phyloP scores from a whole-genome alignment of 2,797 vertebrate genomes.

The Alauda arvensis region DNA sequence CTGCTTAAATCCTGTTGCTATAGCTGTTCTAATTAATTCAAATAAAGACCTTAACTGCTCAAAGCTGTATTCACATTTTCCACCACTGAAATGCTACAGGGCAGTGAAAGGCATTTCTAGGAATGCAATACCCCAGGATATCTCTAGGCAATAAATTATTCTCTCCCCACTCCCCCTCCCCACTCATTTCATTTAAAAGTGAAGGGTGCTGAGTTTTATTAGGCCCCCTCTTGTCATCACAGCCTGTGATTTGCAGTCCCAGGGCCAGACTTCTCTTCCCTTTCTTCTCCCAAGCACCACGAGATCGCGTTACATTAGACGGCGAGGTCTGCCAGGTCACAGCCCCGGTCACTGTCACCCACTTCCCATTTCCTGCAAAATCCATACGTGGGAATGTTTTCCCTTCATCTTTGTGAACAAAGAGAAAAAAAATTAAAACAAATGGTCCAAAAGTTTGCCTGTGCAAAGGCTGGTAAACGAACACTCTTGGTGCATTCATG shows the following conservation, averaged over 20 bases:
- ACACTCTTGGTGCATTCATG: background rate
- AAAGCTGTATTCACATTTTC: slow-evolving; percentile 1
- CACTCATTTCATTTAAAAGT: slow-evolving; percentile 41
- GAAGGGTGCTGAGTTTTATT: slow-evolving; percentile 61
- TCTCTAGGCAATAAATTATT: slow-evolving; percentile 58
- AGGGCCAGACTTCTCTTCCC: slow-evolving; percentile 52
- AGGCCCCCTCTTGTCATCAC: slow-evolving; percentile 67
- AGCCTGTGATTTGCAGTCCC: slow-evolving; percentile 65
- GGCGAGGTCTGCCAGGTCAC: slow-evolving; percentile 56
- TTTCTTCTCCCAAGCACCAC: background rate
- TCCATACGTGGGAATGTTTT: background rate
- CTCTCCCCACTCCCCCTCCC: slow-evolving; percentile 19
- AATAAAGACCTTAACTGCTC: slow-evolving; percentile 7
- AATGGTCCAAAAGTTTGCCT: background rate
- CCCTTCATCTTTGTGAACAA: background rate
- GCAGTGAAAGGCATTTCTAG: slow-evolving; percentile 42
- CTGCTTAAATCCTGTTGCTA: background rate
- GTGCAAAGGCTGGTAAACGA: background rate
- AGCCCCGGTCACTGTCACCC: slow-evolving; percentile 36
- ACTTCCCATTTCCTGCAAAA: slow-evolving; percentile 59
- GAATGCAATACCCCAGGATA: background rate
- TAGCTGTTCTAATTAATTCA: slow-evolving; percentile 7
- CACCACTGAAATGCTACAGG: background rate
- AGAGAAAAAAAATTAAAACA: background rate
- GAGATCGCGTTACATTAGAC: slow-evolving; percentile 53